A percentile compares a stretch with the other conserved stretches of the same genome.
Evolutionary conservation across 2,113 vertebrate genomes (phyloP).

Genomic region (Puffinus mauretanicus): DNA sequence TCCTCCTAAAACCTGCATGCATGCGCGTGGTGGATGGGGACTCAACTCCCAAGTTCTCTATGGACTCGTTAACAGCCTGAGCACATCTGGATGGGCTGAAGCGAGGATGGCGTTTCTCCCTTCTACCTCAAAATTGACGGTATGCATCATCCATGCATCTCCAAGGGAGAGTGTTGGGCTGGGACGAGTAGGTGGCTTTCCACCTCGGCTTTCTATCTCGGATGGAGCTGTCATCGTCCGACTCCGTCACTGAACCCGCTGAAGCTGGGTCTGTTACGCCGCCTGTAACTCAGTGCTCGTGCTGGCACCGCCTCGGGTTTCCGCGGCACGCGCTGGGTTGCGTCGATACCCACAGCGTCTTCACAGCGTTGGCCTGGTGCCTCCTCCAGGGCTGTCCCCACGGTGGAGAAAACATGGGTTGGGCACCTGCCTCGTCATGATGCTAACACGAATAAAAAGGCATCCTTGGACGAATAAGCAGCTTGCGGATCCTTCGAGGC

Average conservation of each 20-base stretch:
- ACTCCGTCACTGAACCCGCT: accelerated
- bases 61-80: neutral
- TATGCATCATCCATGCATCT: neutral
- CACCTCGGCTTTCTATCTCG: neutral
- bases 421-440: neutral
- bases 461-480: neutral
- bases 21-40: neutral
- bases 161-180: neutral
- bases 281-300: accelerated
- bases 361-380: too few species aligned
- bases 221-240: neutral
- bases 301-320: neutral
- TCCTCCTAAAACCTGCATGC: accelerated
- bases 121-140: neutral
- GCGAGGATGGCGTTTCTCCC: neutral
- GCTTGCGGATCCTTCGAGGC: neutral
- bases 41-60: neutral
- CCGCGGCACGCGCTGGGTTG: accelerated
- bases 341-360: accelerated
- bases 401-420: neutral
- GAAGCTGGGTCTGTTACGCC: neutral
- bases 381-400: neutral
- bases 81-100: neutral
- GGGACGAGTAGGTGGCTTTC: neutral
- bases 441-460: neutral